Conservation (phyloP, 2,888 invertebrate species). For the Dione juno region DNA sequence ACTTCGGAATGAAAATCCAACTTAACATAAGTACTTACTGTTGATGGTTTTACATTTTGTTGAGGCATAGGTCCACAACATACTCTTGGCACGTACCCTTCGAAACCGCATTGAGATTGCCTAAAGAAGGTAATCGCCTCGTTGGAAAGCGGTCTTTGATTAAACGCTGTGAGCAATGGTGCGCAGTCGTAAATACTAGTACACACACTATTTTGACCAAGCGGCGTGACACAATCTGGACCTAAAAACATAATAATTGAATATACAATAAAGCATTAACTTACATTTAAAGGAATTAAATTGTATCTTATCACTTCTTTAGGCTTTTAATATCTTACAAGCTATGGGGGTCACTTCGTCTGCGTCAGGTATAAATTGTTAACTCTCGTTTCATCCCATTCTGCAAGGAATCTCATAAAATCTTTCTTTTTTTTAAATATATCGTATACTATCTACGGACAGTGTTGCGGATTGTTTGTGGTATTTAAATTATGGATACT, state of each 20-base stretch:
- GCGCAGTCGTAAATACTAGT: conserved; percentile 78
- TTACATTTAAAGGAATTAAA: neutral
- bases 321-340: too few species aligned
- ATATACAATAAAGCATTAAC: neutral
- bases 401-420: too few species aligned
- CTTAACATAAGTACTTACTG: conserved; percentile 39
- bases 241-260: neutral
- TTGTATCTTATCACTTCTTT: too few species aligned
- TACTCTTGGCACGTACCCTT: conserved; percentile 73
- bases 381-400: too few species aligned
- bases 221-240: conserved; percentile 74
- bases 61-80: conserved; percentile 79
- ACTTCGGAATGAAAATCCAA: too few species aligned
- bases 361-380: too few species aligned
- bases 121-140: conserved; percentile 69
- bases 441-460: too few species aligned
- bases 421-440: too few species aligned
- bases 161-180: conserved; percentile 65
- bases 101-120: conserved; percentile 82
- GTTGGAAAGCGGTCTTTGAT: conserved; percentile 66
- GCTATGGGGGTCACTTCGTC: too few species aligned
- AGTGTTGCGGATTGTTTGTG: too few species aligned
- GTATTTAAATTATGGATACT: too few species aligned
- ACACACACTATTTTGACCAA: conserved; percentile 71
- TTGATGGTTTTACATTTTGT: conserved; percentile 35